Percentiles rank a stretch among this genome's conserved stretches.
These are phyloP conservation scores for Champsocephalus esox DNA, from an alignment of 2,797 vertebrate species.

Conservation along the genomic window DNA sequence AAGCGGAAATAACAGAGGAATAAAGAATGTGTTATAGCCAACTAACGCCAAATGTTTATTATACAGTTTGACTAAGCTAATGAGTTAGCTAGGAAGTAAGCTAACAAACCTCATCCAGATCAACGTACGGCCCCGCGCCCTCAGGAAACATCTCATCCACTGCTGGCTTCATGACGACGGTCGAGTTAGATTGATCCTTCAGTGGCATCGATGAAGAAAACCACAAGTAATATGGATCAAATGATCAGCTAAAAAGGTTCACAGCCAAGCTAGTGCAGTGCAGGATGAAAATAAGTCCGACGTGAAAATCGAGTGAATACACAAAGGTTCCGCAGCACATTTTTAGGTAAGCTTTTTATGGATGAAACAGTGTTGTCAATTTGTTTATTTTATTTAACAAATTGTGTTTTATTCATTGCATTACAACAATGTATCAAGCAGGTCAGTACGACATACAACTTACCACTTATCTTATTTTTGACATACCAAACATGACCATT, in stretches of 20 bases:
- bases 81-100: neutral
- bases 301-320: neutral
- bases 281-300: constrained; percentile 60
- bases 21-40: no score
- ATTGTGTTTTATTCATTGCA: no score
- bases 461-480: neutral
- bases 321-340: constrained; percentile 32
- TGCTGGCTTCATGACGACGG: constrained; percentile 89
- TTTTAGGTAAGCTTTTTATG: no score
- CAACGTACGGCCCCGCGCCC: constrained; percentile 92
- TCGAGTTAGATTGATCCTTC: constrained; percentile 66
- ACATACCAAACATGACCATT: neutral
- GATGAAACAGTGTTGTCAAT: neutral
- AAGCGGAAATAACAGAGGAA: rapidly evolving
- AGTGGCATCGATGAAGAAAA: constrained; percentile 56
- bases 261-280: constrained; percentile 9
- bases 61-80: neutral
- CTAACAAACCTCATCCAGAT: constrained; percentile 89
- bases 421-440: neutral
- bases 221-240: neutral
- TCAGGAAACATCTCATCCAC: constrained; percentile 97
- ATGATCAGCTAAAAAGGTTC: neutral
- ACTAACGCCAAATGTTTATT: neutral
- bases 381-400: no score
- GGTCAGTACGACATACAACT: neutral